Base-by-base conservation (phyloP, 2,888 invertebrate species). In the Abrostola triplasia region DNA sequence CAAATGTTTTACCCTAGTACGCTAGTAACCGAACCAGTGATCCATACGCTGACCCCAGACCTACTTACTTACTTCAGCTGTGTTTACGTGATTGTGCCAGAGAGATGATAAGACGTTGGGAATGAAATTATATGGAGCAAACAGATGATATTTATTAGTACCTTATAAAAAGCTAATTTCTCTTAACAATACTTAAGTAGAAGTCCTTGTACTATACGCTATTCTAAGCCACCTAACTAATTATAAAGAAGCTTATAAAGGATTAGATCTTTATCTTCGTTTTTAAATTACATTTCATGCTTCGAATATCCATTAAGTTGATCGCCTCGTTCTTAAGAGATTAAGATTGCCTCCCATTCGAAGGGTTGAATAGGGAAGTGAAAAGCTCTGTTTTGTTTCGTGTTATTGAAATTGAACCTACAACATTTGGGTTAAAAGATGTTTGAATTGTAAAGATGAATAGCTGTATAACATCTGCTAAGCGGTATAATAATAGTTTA, bases 281-380 rank as follows among this genome's bases (percentile, higher is more conserved):
- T 66, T 73, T 80, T 67, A 47, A 72, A 84, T 79, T 74, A 79
- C 72, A 67, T 76, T 70, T 66, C 67, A 71, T 64, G 80, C 82
- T 81, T 70, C 80, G 78, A 77, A 77, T 81, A 75, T 70, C 79
- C 73, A 72, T 80, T 72, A 69, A 67, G 70, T 75, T 67, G 55
- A 70, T 66, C 59, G 70, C 70, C 71, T 79, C 71, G 72, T 67
- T 75, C 69, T 75, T 76, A 76, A 80, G 77, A 79, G 73, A 73
- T 80, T 80, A 61, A 80, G 83, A 84, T 85, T 83, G 71, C 63
- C 88, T 85, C 83, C 67, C 63, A 57, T 76, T 38, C 65, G 56
- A 79, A 84, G 87, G 88, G 86, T 81, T 86, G 84, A 79, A 87
- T 84, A 79, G 83, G 84, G 85, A 84, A 82, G 87, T 88, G 86